Evolutionary conservation across 2,113 vertebrate genomes (phyloP), one percentile per base, ranked within the genome.

Genomic region (Sebastes schlegelii): DNA sequence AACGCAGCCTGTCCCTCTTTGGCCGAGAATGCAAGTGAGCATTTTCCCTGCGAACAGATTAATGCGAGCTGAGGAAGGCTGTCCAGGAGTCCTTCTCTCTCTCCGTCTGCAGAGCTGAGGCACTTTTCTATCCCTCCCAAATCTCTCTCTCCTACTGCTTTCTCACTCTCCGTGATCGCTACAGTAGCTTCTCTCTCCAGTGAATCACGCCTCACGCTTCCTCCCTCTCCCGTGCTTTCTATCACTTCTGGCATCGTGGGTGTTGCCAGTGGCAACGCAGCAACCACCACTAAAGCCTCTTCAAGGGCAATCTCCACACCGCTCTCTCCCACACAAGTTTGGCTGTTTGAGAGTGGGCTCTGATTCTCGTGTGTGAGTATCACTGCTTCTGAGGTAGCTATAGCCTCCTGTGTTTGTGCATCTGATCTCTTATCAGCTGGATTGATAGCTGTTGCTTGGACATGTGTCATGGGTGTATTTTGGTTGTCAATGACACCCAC

Each of bases 231-330:
- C 83, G 91, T 60, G 70, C 92, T 89, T 94, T 95, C 89, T 86
- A 93, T 94, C 91, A 90, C 92, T 95, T 94, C 95, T 94, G 92
- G 92, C 87, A 93, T 88, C 66, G 94, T 93, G 94, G 94, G 93
- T 94, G 94, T 96, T 92, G 93, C 94, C 92, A 93, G 87, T 93
- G 92, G 95, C 91, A 95, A 95, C 94, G 87, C 88, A 83, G 89
- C 73, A 80, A 86, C 88, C 82, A 82, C 85, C 68, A 81, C 84
- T 89, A 82, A 92, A 94, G 89, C 86, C 88, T 92, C 79, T 94
- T 91, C 89, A 91, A 94, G 90, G 87, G 92, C 90, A 84, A 85
- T 89, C 74, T 92, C 86, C 69, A 86, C 84, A 26, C 84, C 86
- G 64, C 84, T 82, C 82, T 92, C 88, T 94, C 92, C 94, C 90